These are phyloP conservation scores for Aspidoscelis tigris DNA, from an alignment of 2,113 vertebrate genomes.

Conservation along the genomic window DNA sequence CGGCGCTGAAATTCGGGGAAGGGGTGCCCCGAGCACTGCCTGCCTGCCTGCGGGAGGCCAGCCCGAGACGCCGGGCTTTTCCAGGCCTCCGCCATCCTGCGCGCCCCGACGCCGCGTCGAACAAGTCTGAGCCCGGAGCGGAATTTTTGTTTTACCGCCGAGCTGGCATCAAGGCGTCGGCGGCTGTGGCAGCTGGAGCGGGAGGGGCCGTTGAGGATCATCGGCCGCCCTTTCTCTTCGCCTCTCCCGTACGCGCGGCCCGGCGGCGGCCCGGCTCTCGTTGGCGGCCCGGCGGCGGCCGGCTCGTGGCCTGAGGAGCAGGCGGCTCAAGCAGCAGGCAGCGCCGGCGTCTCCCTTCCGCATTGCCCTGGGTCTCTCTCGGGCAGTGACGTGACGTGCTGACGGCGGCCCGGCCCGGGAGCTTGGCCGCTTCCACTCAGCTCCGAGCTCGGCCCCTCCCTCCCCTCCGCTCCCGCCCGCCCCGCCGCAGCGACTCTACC, in stretches of 20 bases:
- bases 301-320: constrained; percentile 50
- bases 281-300: constrained; percentile 32
- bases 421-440: constrained; percentile 90
- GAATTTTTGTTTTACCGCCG: constrained; percentile 56
- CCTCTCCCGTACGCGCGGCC: constrained; percentile 27
- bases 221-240: constrained; percentile 61
- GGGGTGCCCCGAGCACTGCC: constrained; percentile 8
- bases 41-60: constrained; percentile 20
- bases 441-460: constrained; percentile 92
- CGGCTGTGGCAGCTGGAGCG: constrained; percentile 47
- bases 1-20: neutral
- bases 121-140: constrained; percentile 59
- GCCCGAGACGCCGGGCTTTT: constrained; percentile 18
- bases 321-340: constrained; percentile 66
- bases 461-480: constrained; percentile 78
- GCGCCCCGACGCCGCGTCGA: constrained; percentile 27
- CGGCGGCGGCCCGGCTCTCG: constrained; percentile 32
- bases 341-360: constrained; percentile 85
- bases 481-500: constrained; percentile 80
- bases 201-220: constrained; percentile 50
- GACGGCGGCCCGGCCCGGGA: constrained; percentile 90
- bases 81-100: neutral
- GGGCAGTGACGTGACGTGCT: constrained; percentile 92
- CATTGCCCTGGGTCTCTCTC: constrained; percentile 89
- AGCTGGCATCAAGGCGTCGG: constrained; percentile 53